Base-by-base conservation (phyloP, 2,888 invertebrate genomes). In the Melinopterus prodromus region DNA sequence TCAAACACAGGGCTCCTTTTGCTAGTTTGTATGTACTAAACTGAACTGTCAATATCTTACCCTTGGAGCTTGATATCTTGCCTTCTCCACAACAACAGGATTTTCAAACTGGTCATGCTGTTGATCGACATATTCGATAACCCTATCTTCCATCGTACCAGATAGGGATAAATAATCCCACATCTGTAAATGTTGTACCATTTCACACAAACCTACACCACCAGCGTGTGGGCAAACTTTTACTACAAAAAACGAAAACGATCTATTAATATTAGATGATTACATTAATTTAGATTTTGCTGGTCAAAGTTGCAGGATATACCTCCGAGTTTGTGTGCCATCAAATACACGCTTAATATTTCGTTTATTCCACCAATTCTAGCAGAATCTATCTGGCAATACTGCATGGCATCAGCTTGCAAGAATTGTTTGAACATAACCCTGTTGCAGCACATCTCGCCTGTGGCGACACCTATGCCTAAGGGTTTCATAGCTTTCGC, bases 221-320 rank as follows among this genome's bases (percentile, higher is more conserved):
- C 98, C 98, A 80, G 97, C 97, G 90, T 98, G 98, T 0, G 98
- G 98, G 87, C 97, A 97, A 1, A 98, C 96, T 86, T 96, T 96
- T 15, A 97, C 97, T 97, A 88, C 1, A 53, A 2, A 12, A 53
- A 26, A 90, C 88, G 80, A 0, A 75, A 35, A 70, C 36, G 6
- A 71, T 16, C 14, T 77, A 79, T 7, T 71, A 78, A 5, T 26
- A 78, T 77, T n/a, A 3, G 2, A 26, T 26, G 69, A 71, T 16
- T 15, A n/a, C 2, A 38, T 12, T 74, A 14, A 12, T 16, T 37
- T 36, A 26, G 38, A 35, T 76, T 53, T 70, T 16, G 76, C 80
- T 83, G 2, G 53, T 12, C 53, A 53, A 53, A 53, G 12, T 53
- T 53, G 26, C 2, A 26, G 3, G 3, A 26, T 26, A 26, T 26